Evolutionary conservation across 2,113 vertebrate genomes (phyloP).

Genomic region (Caracal caracal): DNA sequence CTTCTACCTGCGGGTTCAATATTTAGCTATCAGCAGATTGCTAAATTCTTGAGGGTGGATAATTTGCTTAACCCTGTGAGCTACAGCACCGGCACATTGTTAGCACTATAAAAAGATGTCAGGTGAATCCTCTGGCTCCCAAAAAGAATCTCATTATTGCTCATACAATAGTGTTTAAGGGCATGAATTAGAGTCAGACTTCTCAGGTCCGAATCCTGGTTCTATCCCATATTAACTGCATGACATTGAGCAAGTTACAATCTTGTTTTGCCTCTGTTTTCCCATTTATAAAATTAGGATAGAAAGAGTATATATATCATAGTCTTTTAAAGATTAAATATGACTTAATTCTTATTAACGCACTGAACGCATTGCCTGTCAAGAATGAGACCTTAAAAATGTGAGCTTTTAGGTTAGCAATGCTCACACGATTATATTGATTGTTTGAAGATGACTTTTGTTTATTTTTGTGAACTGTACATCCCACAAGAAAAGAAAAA

Average conservation of each 20-base stretch:
- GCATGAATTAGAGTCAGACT: not conserved
- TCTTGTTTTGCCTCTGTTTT: not conserved
- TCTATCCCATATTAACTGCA: rapidly evolving
- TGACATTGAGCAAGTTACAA: not conserved
- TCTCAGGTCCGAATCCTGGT: not conserved
- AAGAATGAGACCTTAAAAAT: not conserved
- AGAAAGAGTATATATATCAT: not conserved
- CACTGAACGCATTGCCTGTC: not conserved
- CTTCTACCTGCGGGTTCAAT: not conserved
- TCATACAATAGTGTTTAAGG: not conserved
- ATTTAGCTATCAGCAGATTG: not conserved
- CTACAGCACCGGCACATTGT: no score
- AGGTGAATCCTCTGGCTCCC: not conserved
- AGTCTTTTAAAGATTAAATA: not conserved
- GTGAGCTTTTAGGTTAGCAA: not conserved
- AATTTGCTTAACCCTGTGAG: not conserved
- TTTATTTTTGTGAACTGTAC: not conserved
- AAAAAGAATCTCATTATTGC: not conserved
- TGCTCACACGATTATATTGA: not conserved
- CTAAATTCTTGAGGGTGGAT: not conserved
- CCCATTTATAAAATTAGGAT: not conserved
- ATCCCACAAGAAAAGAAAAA: not conserved
- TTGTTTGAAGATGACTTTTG: not conserved
- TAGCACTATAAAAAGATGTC: not conserved
- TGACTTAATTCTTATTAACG: not conserved